Conservation (phyloP, 2,113 vertebrate genomes). For the Hemiscyllium ocellatum region DNA sequence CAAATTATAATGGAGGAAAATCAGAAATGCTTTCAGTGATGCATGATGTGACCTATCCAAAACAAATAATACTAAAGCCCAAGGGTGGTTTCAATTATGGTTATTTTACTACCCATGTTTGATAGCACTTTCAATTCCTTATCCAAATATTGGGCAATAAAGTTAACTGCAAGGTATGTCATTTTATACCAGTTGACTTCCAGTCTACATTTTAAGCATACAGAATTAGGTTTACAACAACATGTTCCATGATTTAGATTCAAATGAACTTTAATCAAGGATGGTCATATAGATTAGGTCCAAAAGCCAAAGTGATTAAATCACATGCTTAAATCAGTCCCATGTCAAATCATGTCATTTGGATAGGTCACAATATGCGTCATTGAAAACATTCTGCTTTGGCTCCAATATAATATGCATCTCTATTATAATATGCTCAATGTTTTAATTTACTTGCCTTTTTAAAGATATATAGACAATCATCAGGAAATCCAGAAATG, state of each 20-base stretch:
- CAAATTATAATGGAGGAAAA: not conserved
- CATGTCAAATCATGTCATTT: not conserved
- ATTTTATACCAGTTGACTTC: not conserved
- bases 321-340: not conserved
- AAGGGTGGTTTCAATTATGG: not conserved
- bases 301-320: not conserved
- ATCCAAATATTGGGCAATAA: not conserved
- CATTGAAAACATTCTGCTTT: constrained; percentile 15
- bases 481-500: not conserved
- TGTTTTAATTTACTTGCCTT: not conserved
- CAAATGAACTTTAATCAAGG: not conserved
- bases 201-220: not conserved
- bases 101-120: not conserved
- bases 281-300: not conserved
- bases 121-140: not conserved
- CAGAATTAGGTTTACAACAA: not conserved
- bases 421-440: not conserved
- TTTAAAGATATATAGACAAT: not conserved
- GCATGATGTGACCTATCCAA: not conserved
- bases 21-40: constrained; percentile 4
- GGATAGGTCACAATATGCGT: not conserved
- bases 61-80: not conserved
- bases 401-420: not conserved
- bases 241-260: not conserved
- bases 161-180: not conserved